Evolutionary conservation across 2,797 vertebrate genomes (phyloP), one percentile per base, ranked within the genome.

Genomic region (Anas georgica): DNA sequence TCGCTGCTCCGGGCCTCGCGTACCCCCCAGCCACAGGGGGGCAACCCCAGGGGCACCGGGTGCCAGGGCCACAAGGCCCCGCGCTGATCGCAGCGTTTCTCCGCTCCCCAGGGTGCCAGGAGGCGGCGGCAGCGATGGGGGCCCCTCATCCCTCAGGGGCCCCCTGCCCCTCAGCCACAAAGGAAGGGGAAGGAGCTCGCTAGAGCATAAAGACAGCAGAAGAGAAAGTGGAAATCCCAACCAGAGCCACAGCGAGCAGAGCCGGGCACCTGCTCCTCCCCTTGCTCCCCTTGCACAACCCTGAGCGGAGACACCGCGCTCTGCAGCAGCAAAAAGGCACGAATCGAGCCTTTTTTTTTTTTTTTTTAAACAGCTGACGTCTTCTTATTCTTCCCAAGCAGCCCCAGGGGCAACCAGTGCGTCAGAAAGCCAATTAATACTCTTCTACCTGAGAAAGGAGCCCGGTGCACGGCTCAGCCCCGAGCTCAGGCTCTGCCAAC

Each of bases 211-310:
- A 74, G 39, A 77, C 12, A 14, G 22, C 18, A 52, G 63, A 62
- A 81, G 73, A 83, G 87, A 76, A 96, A 83, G 73, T 60, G 39
- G 50, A 81, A 96, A 90, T 58, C 50, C 69, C 69, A 93, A 66
- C 11, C 33, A 68, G 0, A 13, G 60, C 63, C 48, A 21, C 13
- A 60, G 73, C 0, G 0, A 75, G 43, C 10, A 20, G 58, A 86
- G 26, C 20, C 62, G 43, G 73, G 55, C 66, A 69, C 69, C 83
- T 88, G 91, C 55, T 88, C n/a, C 60, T 83, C 62, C 54, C 88
- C 93, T 81, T 64, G 33, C 29, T 94, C 79, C 73, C 16, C 39
- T 41, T 39, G 66, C 26, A 70, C 26, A 56, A 26, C 28, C 11
- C 52, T 20, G 52, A 77, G 23, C 0, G 2, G 7, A 77, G 33